Base-by-base conservation (phyloP, 2,113 vertebrate genomes). In the Rutilus rutilus region DNA sequence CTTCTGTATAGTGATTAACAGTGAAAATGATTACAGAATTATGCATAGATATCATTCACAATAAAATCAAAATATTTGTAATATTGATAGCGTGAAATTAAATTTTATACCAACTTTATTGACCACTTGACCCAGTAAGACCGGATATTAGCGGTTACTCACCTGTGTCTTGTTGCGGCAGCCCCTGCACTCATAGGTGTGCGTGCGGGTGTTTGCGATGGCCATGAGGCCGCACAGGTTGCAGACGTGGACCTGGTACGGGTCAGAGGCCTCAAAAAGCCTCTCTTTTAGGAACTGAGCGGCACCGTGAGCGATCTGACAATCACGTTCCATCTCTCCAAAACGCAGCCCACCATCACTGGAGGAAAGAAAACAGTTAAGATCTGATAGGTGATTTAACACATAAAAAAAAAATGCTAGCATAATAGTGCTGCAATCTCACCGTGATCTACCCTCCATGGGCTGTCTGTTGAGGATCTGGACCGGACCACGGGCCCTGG, bases 141-240 rank as follows among this genome's bases (percentile, higher is more conserved):
- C 10, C 6, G 1, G 9, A 73, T 42, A 71, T n/a, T 10, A n/a
- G 21, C 21, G 10, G 4, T 42, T 42, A 10, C 86, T 0, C 88
- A 99, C 98, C 96, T 99, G 98, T 0, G 98, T 99, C 90, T 99
- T 99, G 91, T 99, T 99, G 45, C 98, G 96, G 91, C 98, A 99
- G 52, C 98, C 98, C 1, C 98, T 93, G 90, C 98, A 99, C 81
- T 99, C 98, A 0, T 99, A 99, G 0, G 98, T 99, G 90, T 99
- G 98, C 0, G 98, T 99, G 87, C 98, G 94, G 0, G 97, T 99
- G 93, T 99, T 99, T 59, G 98, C 98, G 67, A 99, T 99, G 0
- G 98, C 98, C 97, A 99, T 99, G 77, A 99, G 96, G 2, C 98
- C 98, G 21, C 98, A 99, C 27, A 99, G 94, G 91, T 99, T 99